phyloP scores from a whole-genome alignment of 35 echinoderm and acorn worm species.

The Diadema setosum region DNA sequence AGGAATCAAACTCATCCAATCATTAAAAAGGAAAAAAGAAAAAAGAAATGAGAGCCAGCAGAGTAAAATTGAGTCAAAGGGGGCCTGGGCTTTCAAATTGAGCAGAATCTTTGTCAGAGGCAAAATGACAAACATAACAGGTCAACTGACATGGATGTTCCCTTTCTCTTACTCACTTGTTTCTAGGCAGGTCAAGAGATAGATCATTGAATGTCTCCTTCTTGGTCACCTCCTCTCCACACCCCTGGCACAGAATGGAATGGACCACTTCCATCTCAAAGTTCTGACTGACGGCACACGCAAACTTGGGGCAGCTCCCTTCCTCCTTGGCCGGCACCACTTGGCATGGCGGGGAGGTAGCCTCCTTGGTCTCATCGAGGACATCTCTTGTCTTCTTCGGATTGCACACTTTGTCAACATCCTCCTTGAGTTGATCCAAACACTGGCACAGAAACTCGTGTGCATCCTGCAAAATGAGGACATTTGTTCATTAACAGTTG shows the following conservation, averaged over 20 bases:
- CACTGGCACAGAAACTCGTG: constrained; percentile 98
- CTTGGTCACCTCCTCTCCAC: constrained; percentile 75
- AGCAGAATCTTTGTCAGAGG: too few species aligned
- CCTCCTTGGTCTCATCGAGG: background rate
- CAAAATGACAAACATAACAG: too few species aligned
- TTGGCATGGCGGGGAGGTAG: background rate
- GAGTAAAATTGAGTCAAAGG: too few species aligned
- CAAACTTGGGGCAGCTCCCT: background rate
- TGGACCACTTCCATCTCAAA: constrained; percentile 87
- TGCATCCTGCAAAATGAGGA: constrained; percentile 75
- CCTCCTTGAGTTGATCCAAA: constrained; percentile 98
- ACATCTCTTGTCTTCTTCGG: background rate
- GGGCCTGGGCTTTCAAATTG: too few species aligned
- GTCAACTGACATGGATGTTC: background rate
- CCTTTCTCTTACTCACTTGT: constrained; percentile 42
- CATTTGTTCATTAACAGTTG: too few species aligned
- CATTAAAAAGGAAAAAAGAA: background rate
- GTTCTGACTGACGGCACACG: constrained; percentile 62
- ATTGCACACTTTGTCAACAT: constrained; percentile 68
- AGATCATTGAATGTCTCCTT: constrained; percentile 79
- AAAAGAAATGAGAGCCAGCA: too few species aligned
- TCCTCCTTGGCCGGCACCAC: background rate
- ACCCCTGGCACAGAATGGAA: constrained; percentile 74
- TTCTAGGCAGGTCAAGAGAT: constrained; percentile 79
- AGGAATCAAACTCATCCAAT: background rate